Evolutionary conservation across 2,797 vertebrate genomes (phyloP).

Genomic region (Sebastolobus alascanus): DNA sequence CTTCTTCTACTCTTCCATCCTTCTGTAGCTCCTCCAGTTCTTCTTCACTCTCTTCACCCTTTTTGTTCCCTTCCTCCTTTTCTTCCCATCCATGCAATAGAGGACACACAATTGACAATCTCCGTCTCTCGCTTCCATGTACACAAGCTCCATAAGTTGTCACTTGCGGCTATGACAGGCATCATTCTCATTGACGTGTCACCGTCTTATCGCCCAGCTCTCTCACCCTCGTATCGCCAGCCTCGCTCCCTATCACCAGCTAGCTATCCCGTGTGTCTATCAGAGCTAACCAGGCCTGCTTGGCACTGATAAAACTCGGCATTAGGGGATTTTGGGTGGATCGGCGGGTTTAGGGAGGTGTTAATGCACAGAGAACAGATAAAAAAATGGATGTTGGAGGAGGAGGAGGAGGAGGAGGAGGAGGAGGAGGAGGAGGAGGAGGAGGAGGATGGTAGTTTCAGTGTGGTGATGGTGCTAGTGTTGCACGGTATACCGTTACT

Average conservation of each 20-base stretch:
- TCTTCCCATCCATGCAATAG: not conserved
- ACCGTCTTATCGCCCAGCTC: slow-evolving; percentile 66
- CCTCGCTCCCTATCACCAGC: slow-evolving; percentile 54
- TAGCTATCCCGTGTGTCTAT: slow-evolving; percentile 69
- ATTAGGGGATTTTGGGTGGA: slow-evolving; percentile 56
- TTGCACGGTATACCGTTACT: not conserved
- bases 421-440: too few species aligned
- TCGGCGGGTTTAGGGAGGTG: slow-evolving; percentile 48
- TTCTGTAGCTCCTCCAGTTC: not conserved
- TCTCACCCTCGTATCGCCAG: slow-evolving; percentile 45
- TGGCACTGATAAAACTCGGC: slow-evolving; percentile 69
- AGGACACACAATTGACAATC: slow-evolving; percentile 4
- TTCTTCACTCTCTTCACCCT: not conserved
- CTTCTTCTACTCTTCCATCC: not conserved
- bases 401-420: slow-evolving; percentile 8
- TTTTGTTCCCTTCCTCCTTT: not conserved
- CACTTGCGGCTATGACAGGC: slow-evolving; percentile 59
- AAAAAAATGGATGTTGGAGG: slow-evolving; percentile 30
- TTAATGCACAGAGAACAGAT: slow-evolving; percentile 50
- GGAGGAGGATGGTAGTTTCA: not conserved
- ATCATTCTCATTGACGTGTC: slow-evolving; percentile 60
- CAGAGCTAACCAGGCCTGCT: slow-evolving; percentile 71
- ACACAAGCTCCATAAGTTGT: slow-evolving; percentile 54
- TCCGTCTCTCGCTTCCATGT: slow-evolving; percentile 24
- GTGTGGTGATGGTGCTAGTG: not conserved